Conservation (phyloP, 2,113 vertebrate genomes). For the Oryzias curvinotus region DNA sequence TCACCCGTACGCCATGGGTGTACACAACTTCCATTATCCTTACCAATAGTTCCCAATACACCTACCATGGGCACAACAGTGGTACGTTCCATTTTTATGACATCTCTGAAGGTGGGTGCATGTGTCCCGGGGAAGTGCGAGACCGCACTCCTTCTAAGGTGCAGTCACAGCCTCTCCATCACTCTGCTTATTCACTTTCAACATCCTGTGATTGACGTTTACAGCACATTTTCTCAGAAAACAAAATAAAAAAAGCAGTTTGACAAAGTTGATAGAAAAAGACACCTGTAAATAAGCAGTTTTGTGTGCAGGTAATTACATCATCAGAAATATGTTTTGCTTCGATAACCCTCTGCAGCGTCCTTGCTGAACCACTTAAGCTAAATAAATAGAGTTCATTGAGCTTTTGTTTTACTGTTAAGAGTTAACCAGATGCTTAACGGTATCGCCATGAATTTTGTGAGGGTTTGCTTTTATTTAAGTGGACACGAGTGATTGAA, state of each 20-base stretch:
- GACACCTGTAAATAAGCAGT: constrained; percentile 13
- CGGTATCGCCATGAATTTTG: neutral
- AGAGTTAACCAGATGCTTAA: constrained; percentile 16
- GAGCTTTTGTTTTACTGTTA: constrained; percentile 4
- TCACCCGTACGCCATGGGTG: too few species aligned
- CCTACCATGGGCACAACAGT: too few species aligned
- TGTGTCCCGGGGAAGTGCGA: neutral
- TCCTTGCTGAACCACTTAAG: constrained; percentile 10
- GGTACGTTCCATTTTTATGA: too few species aligned
- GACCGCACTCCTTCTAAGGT: too few species aligned
- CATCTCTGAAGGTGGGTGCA: neutral
- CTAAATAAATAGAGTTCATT: neutral
- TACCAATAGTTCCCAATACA: too few species aligned
- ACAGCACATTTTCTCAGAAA: constrained; percentile 1
- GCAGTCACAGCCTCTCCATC: constrained; percentile 21
- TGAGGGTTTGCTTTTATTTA: constrained; percentile 32
- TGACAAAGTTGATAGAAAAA: constrained; percentile 14
- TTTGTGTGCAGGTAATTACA: constrained; percentile 25
- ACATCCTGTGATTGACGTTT: constrained; percentile 24
- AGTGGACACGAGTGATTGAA: constrained; percentile 15
- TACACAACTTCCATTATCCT: too few species aligned
- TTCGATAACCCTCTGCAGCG: constrained; percentile 6
- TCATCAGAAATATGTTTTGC: constrained; percentile 6
- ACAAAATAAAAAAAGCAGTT: constrained; percentile 1
- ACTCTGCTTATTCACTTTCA: constrained; percentile 32